Percentiles rank a stretch among this genome's conserved stretches.
phyloP scores from a whole-genome alignment of 2,888 invertebrate species.

The Zygothrica quintamaculata region DNA sequence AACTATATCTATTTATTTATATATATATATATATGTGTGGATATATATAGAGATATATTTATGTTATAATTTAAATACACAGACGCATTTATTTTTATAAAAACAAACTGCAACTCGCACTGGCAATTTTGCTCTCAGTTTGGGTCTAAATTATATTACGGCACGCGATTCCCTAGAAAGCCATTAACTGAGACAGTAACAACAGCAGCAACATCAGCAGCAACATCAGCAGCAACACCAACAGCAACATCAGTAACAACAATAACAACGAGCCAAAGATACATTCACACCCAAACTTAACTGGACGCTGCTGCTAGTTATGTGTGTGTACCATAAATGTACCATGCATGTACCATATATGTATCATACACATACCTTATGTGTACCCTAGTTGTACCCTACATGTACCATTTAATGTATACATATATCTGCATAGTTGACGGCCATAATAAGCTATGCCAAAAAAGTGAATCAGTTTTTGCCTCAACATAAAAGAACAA shows the following conservation, averaged over 20 bases:
- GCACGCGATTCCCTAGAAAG: constrained; percentile 77
- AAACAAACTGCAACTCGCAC: constrained; percentile 40
- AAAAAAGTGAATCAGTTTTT: constrained; percentile 42
- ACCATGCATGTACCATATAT: constrained; percentile 30
- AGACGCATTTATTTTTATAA: constrained; percentile 48
- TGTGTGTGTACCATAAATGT: constrained; percentile 22
- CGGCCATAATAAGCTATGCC: constrained; percentile 60
- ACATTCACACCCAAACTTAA: constrained; percentile 54
- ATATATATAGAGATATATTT: constrained; percentile 42
- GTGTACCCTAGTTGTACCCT: no score
- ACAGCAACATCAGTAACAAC: constrained; percentile 19
- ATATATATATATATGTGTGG: constrained; percentile 14
- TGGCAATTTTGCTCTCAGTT: constrained; percentile 38
- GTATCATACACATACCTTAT: no score
- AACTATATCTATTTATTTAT: constrained; percentile 20
- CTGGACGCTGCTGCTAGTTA: constrained; percentile 29
- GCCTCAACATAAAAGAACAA: background rate
- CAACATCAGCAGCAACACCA: constrained; percentile 33
- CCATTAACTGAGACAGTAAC: constrained; percentile 68
- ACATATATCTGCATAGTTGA: constrained; percentile 36
- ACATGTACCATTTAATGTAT: constrained; percentile 7
- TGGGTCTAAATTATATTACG: constrained; percentile 69
- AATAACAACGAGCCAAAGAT: constrained; percentile 37
- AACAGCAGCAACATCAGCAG: constrained; percentile 23
- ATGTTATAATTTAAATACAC: constrained; percentile 55